phyloP scores from a whole-genome alignment of 2,113 vertebrate genomes.

The Apteryx mantelli region DNA sequence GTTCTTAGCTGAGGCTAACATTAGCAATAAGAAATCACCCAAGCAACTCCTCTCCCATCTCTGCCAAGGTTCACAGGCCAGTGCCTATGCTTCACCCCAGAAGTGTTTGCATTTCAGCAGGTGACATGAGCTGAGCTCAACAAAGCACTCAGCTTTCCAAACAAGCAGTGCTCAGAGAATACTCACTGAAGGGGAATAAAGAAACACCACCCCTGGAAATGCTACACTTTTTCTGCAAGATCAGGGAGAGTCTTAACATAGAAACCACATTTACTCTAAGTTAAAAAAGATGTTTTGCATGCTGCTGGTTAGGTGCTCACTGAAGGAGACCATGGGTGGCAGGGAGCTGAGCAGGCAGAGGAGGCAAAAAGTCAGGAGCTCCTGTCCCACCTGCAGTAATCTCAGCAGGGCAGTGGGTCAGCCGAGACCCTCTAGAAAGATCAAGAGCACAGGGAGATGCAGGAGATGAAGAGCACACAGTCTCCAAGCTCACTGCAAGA shows the following conservation, averaged over 20 bases:
- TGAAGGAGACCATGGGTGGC: background rate
- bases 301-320: accelerated
- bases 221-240: background rate
- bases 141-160: background rate
- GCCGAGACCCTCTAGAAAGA: background rate
- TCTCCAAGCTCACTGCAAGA: no score
- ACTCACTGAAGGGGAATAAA: background rate
- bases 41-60: no score
- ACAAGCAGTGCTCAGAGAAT: background rate
- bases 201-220: background rate
- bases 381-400: background rate
- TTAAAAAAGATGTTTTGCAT: slow-evolving; percentile 39
- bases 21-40: no score
- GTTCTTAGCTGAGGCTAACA: no score
- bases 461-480: accelerated
- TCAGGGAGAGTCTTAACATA: background rate
- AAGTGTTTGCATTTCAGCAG: background rate
- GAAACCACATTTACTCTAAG: slow-evolving; percentile 66
- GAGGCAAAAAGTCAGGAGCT: background rate
- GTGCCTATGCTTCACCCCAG: no score
- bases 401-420: background rate
- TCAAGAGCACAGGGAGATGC: background rate
- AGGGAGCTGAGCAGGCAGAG: background rate
- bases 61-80: no score
- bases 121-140: background rate